A percentile compares a stretch with the other conserved stretches of the same genome.
Evolutionary conservation across 1,140 invertebrate species (phyloP).

Genomic region (Calliphora vicina): DNA sequence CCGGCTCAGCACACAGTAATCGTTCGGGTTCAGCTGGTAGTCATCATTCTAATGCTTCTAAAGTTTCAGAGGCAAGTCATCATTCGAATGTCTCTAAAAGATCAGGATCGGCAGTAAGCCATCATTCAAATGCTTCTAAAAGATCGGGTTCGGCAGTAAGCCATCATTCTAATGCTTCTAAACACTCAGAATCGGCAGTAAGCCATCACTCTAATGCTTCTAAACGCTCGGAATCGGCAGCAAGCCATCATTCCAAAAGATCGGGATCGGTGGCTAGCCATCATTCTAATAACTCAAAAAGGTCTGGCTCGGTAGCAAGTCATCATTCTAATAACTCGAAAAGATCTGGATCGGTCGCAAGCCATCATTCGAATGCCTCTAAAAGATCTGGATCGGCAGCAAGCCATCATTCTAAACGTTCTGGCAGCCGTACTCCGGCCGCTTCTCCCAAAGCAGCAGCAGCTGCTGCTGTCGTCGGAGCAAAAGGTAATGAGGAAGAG

Average conservation of each 20-base stretch:
- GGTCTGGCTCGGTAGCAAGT: not conserved
- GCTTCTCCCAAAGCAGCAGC: conserved; percentile 21
- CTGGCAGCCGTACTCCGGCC: not conserved
- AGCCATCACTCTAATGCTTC: conserved; percentile 38
- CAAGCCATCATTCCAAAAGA: conserved; percentile 38
- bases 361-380: not conserved
- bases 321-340: not conserved
- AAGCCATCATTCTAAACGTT: conserved; percentile 35
- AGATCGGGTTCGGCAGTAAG: not conserved
- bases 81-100: conserved; percentile 29
- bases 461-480: not conserved
- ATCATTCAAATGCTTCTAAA: not conserved
- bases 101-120: conserved; percentile 23
- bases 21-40: conserved; percentile 37
- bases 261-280: conserved; percentile 37
- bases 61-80: conserved; percentile 38
- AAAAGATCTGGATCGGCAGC: conserved; percentile 34
- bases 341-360: conserved; percentile 18
- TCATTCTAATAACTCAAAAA: conserved; percentile 30
- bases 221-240: conserved; percentile 31
- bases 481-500: conserved; percentile 41
- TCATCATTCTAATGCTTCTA: conserved; percentile 34
- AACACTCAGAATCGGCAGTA: not conserved
- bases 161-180: not conserved
- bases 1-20: conserved; percentile 40